Base-by-base conservation (phyloP, 2,888 invertebrate species). In the Eupithecia vulgata region DNA sequence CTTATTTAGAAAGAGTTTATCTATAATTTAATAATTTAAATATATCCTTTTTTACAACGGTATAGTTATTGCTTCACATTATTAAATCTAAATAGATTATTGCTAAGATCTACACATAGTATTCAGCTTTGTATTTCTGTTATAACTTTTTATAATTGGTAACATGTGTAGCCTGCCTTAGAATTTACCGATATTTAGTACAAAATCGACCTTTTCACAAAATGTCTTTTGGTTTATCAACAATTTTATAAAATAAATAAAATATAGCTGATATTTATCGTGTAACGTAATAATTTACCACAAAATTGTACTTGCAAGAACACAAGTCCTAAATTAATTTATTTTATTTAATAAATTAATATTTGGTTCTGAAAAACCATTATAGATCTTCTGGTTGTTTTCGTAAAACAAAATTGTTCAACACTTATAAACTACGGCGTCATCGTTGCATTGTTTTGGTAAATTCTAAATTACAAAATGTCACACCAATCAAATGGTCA, bases 331-430 rank as follows among this genome's bases (percentile, higher is more conserved):
- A 37, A 2, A 64, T 37, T 37, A 37, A 64, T 64, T 37, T 64
- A 64, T 77, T 67, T 52, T 21, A 67, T 30, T 30, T 68, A 67
- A 59, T 68, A 70, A 42, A 68, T 62, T 66, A 69, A 65, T 69
- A 69, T 70, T 72, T 40, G 65, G 65, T 42, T 65, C 21, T 21
- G 10, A 2, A 40, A 65, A 65, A 73, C 72, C 75, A 74, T 67
- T 68, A 48, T 66, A 74, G 70, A 70, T 65, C 40, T n/a, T 35
- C 62, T 59, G 45, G 30, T 52, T 61, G 74, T 69, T 71, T 74
- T 25, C 65, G 48, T 73, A 74, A 82, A 81, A 81, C 79, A 71
- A 82, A 80, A 82, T 88, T 87, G 86, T 86, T 88, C 87, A 86
- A 87, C 84, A 83, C 87, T 87, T 86, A 86, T 35, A 35, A 52